Percentiles rank a stretch among this genome's conserved stretches.
Evolutionary conservation across 2,113 vertebrate genomes (phyloP).

Genomic region (Daubentonia madagascariensis): DNA sequence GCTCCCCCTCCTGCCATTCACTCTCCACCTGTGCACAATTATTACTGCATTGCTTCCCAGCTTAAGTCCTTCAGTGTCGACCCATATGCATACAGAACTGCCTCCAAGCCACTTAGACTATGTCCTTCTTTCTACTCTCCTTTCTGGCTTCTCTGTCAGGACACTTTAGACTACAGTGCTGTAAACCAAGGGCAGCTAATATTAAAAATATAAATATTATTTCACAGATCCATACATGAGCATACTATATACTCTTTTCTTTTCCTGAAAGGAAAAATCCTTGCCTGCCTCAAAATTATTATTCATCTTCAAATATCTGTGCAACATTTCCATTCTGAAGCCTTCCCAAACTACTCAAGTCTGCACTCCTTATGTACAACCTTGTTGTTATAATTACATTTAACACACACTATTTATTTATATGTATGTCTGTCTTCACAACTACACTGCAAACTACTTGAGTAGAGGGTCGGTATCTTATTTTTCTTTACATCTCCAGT

Average conservation of each 20-base stretch:
- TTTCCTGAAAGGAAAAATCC: slow-evolving; percentile 11
- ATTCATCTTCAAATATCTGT: slow-evolving; percentile 3
- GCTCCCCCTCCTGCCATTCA: neutral
- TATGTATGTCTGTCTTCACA: neutral
- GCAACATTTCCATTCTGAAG: neutral
- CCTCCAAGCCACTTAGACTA: neutral
- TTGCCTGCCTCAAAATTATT: slow-evolving; percentile 5
- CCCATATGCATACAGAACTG: neutral
- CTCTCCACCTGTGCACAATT: neutral
- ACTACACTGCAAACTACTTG: neutral
- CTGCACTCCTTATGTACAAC: neutral
- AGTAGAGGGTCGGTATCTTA: neutral
- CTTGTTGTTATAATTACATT: neutral
- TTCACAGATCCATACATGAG: neutral
- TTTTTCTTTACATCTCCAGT: neutral
- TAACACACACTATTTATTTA: neutral
- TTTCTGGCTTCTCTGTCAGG: neutral
- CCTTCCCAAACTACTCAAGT: neutral
- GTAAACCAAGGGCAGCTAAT: neutral
- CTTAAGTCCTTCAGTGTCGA: neutral
- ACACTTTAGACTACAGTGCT: neutral
- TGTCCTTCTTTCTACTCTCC: neutral
- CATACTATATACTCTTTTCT: neutral
- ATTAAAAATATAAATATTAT: neutral
- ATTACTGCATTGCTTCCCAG: neutral